A percentile compares a stretch with the other conserved stretches of the same genome.
Conservation (phyloP, 1,140 invertebrate genomes). For the Telenomus remus region DNA sequence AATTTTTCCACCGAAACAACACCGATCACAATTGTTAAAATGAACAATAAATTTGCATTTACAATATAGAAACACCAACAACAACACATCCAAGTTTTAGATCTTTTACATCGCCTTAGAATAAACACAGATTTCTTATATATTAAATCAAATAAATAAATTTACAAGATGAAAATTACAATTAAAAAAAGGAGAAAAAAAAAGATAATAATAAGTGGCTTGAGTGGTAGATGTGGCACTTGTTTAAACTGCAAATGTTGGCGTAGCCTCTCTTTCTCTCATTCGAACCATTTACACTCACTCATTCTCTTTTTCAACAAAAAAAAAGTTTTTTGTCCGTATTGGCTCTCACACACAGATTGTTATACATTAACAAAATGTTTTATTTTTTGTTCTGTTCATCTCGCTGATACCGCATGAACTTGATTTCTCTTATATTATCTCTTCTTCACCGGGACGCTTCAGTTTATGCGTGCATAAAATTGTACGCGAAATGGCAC, state of each 20-base stretch:
- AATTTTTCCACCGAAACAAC: too few relatives aligned
- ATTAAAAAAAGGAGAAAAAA: slow-evolving; percentile 16
- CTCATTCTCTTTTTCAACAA: slow-evolving; percentile 2
- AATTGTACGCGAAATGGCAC: slow-evolving; percentile 72
- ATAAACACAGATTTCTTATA: not conserved
- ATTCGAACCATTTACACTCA: not conserved
- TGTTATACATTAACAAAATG: slow-evolving; percentile 1
- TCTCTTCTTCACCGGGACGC: slow-evolving; percentile 40
- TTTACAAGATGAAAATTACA: slow-evolving; percentile 1
- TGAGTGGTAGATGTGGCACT: slow-evolving; percentile 35
- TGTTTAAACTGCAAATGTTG: slow-evolving; percentile 35
- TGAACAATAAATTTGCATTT: too few relatives aligned
- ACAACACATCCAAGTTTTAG: too few relatives aligned
- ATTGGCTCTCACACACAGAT: slow-evolving; percentile 5
- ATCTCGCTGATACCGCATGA: not conserved
- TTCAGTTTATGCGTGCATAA: slow-evolving; percentile 59
- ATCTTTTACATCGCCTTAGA: too few relatives aligned
- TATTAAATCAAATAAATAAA: slow-evolving; percentile 43
- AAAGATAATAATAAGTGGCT: slow-evolving; percentile 10
- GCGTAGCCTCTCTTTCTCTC: slow-evolving; percentile 46
- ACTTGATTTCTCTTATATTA: not conserved
- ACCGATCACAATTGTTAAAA: too few relatives aligned
- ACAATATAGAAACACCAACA: too few relatives aligned
- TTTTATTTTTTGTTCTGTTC: slow-evolving; percentile 1
- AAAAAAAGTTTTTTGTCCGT: slow-evolving; percentile 6